These are phyloP conservation scores for Eupithecia vulgata DNA, from an alignment of 2,888 invertebrate species.

Conservation along the genomic window DNA sequence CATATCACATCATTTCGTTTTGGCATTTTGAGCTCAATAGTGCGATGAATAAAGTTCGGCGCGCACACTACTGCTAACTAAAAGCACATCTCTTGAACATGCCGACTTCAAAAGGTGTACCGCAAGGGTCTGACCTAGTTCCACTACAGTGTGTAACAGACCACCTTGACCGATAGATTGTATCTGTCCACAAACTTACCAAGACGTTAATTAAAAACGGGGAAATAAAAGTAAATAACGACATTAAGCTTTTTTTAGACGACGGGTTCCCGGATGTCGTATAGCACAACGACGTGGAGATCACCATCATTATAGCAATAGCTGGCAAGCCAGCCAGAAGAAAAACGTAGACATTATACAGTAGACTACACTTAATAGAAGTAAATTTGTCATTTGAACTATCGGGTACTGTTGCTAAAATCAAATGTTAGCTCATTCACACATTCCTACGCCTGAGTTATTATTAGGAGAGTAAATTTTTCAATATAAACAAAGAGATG, in stretches of 20 bases:
- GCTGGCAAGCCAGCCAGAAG: not conserved
- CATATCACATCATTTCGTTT: not conserved
- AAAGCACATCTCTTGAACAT: conserved; percentile 58
- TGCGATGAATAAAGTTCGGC: conserved; percentile 36
- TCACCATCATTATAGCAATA: conserved; percentile 2
- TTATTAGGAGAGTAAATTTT: conserved; percentile 55
- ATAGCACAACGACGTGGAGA: conserved; percentile 4
- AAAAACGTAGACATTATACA: not conserved
- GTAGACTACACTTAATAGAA: not conserved
- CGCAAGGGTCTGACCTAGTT: conserved; percentile 56
- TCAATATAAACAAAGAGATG: conserved; percentile 54
- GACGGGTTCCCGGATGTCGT: conserved; percentile 2
- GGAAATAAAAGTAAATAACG: conserved; percentile 21
- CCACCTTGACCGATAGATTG: conserved; percentile 46
- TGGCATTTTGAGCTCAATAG: not conserved
- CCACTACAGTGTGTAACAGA: conserved; percentile 48
- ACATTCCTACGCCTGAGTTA: conserved; percentile 47
- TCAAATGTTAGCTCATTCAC: conserved; percentile 49
- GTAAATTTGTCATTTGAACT: not conserved
- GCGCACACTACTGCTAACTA: conserved; percentile 54
- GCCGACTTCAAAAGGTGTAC: conserved; percentile 60
- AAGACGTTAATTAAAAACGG: conserved; percentile 32
- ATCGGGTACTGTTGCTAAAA: conserved; percentile 27
- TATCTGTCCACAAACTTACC: conserved; percentile 39
- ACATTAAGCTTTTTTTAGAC: conserved; percentile 31